phyloP scores from a whole-genome alignment of 2,113 vertebrate genomes.

The Cyprinodon brontotheroides region DNA sequence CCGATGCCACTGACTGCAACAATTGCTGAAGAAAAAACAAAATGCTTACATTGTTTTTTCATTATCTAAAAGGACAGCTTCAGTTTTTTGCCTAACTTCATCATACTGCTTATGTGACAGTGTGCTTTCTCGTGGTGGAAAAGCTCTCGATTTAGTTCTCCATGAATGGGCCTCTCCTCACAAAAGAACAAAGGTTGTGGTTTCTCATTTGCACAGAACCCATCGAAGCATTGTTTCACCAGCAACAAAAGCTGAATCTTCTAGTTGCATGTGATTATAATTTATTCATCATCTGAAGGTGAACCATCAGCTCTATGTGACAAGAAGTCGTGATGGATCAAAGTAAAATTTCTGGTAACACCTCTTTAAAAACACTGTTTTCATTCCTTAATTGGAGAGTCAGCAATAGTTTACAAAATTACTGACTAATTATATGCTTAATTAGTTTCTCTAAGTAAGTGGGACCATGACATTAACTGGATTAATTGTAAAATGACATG shows the following conservation, averaged over 20 bases:
- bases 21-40: neutral
- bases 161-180: neutral
- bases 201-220: slow-evolving; percentile 13
- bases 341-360: slow-evolving; percentile 5
- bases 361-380: neutral
- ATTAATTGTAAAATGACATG: slow-evolving; percentile 31
- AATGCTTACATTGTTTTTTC: neutral
- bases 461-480: slow-evolving; percentile 19
- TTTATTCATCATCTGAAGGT: slow-evolving; percentile 32
- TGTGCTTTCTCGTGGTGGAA: slow-evolving; percentile 11
- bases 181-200: slow-evolving; percentile 9
- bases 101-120: slow-evolving; percentile 4
- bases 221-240: slow-evolving; percentile 19
- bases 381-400: slow-evolving; percentile 9
- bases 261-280: slow-evolving; percentile 16
- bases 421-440: slow-evolving; percentile 6
- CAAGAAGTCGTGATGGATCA: slow-evolving; percentile 15
- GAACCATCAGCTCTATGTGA: slow-evolving; percentile 6
- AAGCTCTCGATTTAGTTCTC: slow-evolving; percentile 15
- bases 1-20: neutral
- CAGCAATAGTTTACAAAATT: slow-evolving; percentile 21
- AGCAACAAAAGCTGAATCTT: slow-evolving; percentile 31
- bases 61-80: neutral
- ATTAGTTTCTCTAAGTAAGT: slow-evolving; percentile 38
- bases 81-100: neutral